Base-by-base conservation (phyloP, 2,113 vertebrate species). In the Spermophilus dauricus region DNA sequence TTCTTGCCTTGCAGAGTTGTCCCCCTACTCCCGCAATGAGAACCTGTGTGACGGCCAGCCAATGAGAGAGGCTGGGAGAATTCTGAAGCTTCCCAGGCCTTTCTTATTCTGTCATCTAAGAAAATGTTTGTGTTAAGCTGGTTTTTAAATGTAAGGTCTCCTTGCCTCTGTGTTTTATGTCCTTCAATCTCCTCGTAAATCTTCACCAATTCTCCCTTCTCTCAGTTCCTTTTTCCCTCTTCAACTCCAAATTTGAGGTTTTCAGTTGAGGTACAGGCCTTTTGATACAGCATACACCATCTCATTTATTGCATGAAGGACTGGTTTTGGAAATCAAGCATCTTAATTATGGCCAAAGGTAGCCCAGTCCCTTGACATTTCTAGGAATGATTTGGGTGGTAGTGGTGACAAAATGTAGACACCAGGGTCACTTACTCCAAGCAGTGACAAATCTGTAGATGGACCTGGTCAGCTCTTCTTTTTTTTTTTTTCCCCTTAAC, bases 1-100 rank as follows among this genome's bases (percentile, higher is more conserved):
- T 96, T 96, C 97, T 98, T 98, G 53, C 91, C 93, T 89, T 97
- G 34, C 1, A 96, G 93, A 97, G 63, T 80, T 95, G 76, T 37
- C 88, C 90, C n/a, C 39, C 61, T 26, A 28, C 61, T 26, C 26
- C 10, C 16, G 30, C 5, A 7, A 91, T 86, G 63, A 96, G 75
- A 53, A 51, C 70, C 63, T 83, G 7, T 84, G 90, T 26, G 61
- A 72, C 86, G 82, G 83, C 8, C 28, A 67, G 61, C 39, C 95
- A 90, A 42, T 37, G 53, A 5, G 14, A 18, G 20, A 84, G 61
- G 86, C 56, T 90, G 4, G 72, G 83, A 95, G 26, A 82, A 18
- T 8, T 90, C 63, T 16, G 6, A 69, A 0, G 75, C 61, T 73
- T 69, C 30, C 32, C 14, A n/a, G 53, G 51, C 34, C 17, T 42